Conservation (phyloP, 2,888 invertebrate genomes). For the Chloroclystis v-ata region DNA sequence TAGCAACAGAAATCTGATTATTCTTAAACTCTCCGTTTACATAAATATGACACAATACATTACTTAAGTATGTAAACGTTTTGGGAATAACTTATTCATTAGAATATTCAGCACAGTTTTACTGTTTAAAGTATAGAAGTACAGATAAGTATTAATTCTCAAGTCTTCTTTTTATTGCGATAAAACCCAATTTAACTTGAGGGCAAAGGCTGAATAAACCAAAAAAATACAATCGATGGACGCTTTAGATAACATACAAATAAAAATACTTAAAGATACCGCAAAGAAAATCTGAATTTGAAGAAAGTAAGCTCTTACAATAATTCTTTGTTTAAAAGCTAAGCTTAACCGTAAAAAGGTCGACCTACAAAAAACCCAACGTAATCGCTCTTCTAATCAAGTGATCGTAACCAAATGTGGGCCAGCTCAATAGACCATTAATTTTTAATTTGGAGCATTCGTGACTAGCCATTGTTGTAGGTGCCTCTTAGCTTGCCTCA, state of each 20-base stretch:
- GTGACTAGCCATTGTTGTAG: conserved; percentile 40
- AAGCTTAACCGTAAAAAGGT: not conserved
- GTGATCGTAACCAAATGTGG: conserved; percentile 40
- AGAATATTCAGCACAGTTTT: not conserved
- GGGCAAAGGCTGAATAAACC: too few species aligned
- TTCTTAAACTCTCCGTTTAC: conserved; percentile 42
- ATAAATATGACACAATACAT: conserved; percentile 35
- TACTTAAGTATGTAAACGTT: conserved; percentile 25
- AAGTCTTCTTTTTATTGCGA: too few species aligned
- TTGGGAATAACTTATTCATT: not conserved
- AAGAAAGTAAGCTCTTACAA: too few species aligned
- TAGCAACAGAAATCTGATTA: conserved; percentile 56
- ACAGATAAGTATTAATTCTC: too few species aligned
- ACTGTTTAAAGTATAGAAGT: too few species aligned
- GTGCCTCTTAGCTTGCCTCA: conserved; percentile 32
- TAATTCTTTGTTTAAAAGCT: not conserved
- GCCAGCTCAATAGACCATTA: conserved; percentile 45
- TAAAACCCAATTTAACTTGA: too few species aligned
- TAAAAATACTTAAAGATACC: too few species aligned
- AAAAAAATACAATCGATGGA: too few species aligned
- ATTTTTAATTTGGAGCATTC: conserved; percentile 56
- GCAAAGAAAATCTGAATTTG: too few species aligned
- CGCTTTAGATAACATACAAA: too few species aligned
- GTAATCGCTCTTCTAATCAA: conserved; percentile 21
- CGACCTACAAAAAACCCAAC: conserved; percentile 1